Evolutionary conservation across 2,888 invertebrate genomes (phyloP).

Genomic region (Microchrysa polita): DNA sequence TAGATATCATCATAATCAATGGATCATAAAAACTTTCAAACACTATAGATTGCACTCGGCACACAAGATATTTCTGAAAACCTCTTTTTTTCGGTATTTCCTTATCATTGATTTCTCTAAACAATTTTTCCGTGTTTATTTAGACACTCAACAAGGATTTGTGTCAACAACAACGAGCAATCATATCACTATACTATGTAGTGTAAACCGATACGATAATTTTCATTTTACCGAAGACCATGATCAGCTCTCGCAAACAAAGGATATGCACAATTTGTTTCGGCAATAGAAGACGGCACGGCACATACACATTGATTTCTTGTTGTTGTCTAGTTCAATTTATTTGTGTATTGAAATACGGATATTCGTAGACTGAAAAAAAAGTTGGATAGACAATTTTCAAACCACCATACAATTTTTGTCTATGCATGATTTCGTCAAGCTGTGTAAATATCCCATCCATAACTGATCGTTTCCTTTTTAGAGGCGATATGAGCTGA

Average conservation of each 20-base stretch:
- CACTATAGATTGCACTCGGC: too few relatives aligned
- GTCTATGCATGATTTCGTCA: slow-evolving; percentile 29
- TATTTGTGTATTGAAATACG: slow-evolving; percentile 2
- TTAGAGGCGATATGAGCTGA: too few relatives aligned
- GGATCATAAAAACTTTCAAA: too few relatives aligned
- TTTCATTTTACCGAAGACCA: background rate
- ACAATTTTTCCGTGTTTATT: slow-evolving; percentile 30
- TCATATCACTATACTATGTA: too few relatives aligned
- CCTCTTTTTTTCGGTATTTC: too few relatives aligned
- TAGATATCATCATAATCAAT: too few relatives aligned
- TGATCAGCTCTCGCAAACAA: slow-evolving; percentile 2
- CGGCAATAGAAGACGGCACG: slow-evolving; percentile 27
- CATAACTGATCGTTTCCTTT: slow-evolving; percentile 37
- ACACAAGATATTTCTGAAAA: too few relatives aligned
- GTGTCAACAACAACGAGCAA: background rate
- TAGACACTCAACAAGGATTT: slow-evolving; percentile 24
- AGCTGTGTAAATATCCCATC: slow-evolving; percentile 44
- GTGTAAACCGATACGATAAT: background rate
- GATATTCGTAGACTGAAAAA: background rate
- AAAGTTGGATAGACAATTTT: background rate
- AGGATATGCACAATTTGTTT: slow-evolving; percentile 39
- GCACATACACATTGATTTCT: too few relatives aligned
- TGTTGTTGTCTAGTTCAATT: background rate
- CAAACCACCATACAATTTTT: slow-evolving; percentile 20
- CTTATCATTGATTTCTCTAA: background rate